Evolutionary conservation across 37 sponge, comb jelly and placozoan genomes (phyloP).

Genomic region (Diacarnus erythraeanus): DNA sequence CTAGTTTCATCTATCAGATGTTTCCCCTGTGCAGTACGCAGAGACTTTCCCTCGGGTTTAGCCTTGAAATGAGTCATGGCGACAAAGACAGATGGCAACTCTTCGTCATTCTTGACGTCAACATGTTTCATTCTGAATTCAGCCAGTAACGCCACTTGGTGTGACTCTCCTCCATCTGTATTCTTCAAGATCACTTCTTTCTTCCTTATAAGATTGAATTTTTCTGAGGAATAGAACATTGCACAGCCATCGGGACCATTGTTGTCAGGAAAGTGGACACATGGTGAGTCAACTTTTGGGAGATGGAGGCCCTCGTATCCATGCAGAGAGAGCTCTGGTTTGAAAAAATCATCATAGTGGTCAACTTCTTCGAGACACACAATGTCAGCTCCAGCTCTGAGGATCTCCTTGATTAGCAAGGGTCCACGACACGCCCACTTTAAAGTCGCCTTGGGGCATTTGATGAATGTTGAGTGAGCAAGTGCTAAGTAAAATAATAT

Average conservation of each 20-base stretch:
- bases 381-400: slow-evolving; percentile 58
- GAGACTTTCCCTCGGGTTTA: slow-evolving; percentile 2
- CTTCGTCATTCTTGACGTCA: background rate
- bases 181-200: slow-evolving; percentile 24
- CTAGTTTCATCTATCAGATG: slow-evolving; percentile 43
- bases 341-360: slow-evolving; percentile 64
- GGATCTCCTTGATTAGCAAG: slow-evolving; percentile 45
- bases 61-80: slow-evolving; percentile 77
- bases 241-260: slow-evolving; percentile 86
- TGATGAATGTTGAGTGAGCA: slow-evolving; percentile 35
- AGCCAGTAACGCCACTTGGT: slow-evolving; percentile 55
- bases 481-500: slow-evolving; percentile 7
- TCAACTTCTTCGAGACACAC: slow-evolving; percentile 78
- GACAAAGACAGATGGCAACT: slow-evolving; percentile 27
- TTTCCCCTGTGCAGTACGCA: slow-evolving; percentile 49
- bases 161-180: slow-evolving; percentile 2
- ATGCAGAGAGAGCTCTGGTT: slow-evolving; percentile 36
- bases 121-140: slow-evolving; percentile 1
- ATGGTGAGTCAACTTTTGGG: slow-evolving; percentile 58
- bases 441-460: slow-evolving; percentile 20
- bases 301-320: slow-evolving; percentile 60
- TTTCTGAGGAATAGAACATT: slow-evolving; percentile 46
- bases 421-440: slow-evolving; percentile 43
- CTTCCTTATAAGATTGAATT: slow-evolving; percentile 34
- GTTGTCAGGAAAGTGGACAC: slow-evolving; percentile 38